A percentile compares a stretch with the other conserved stretches of the same genome.
phyloP scores from a whole-genome alignment of 1,140 invertebrate species.

The Lithobius niger region DNA sequence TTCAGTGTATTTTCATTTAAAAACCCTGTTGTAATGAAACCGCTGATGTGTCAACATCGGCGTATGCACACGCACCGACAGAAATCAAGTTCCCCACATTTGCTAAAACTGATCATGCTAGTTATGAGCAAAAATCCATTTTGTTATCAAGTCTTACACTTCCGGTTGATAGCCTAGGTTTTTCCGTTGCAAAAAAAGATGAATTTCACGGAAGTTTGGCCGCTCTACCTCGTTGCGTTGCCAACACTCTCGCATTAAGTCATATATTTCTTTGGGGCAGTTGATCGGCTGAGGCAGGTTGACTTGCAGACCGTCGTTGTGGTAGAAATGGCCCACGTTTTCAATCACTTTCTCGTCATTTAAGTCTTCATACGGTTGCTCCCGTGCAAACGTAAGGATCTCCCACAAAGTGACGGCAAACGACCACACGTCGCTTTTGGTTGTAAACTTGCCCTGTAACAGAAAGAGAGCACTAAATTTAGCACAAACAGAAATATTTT shows the following conservation, averaged over 20 bases:
- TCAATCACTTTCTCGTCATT: constrained; percentile 55
- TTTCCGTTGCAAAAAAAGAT: constrained; percentile 72
- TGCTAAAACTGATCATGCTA: no score
- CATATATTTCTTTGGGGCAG: constrained; percentile 71
- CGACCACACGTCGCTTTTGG: constrained; percentile 64
- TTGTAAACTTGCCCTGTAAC: constrained; percentile 55
- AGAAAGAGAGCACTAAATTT: constrained; percentile 8
- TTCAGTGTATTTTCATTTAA: no score
- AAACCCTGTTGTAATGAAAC: no score
- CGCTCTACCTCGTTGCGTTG: constrained; percentile 56
- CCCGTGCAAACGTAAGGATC: constrained; percentile 51
- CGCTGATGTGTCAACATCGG: no score
- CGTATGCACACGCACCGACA: no score
- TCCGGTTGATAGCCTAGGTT: constrained; percentile 54
- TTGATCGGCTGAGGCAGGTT: constrained; percentile 49
- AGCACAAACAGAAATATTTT: neutral
- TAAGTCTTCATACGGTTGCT: constrained; percentile 54
- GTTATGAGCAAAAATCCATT: no score
- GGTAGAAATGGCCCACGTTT: constrained; percentile 49
- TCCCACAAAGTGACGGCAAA: constrained; percentile 64
- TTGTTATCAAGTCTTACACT: no score
- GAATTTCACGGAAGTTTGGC: constrained; percentile 73
- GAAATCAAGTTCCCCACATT: no score
- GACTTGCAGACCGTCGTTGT: constrained; percentile 46
- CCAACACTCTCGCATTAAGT: constrained; percentile 84